Base-by-base conservation (phyloP, 1,140 invertebrate species). In the Episyrphus balteatus region DNA sequence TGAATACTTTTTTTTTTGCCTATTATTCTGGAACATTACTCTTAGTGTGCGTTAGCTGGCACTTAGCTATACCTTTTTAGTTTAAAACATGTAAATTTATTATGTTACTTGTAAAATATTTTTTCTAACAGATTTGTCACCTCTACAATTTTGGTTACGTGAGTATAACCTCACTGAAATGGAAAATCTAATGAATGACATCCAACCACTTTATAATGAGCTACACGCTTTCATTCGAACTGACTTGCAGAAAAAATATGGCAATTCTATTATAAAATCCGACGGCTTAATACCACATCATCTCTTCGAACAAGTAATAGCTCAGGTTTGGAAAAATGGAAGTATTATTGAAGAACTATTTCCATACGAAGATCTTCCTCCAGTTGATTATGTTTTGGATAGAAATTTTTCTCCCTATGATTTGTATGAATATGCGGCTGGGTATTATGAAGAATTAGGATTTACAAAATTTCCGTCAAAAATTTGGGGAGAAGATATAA, bases 211-310 rank as follows among this genome's bases (percentile, higher is more conserved):
- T 1, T 95, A 94, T 61, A 62, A 85, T 43, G 79, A 94, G 64
- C 59, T 96, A 0, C 92, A 96, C 55, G 84, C 88, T 1, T 95
- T 92, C 55, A 84, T 93, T 0, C 73, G 90, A 30, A 72, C 76
- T 21, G 77, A 82, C 46, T 70, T 96, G 13, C 70, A 78, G 10
- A 70, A 81, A 55, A 79, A 82, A 55, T 89, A 89, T 57, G 86
- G 86, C 0, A 75, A 77, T 11, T 63, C 77, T 10, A 66, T 86
- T 2, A 69, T 85, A 1, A 74, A 77, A 5, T 74, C 74, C 5
- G 76, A 76, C 43, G 86, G 86, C 10, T 84, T 87, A 0, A 91
- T 96, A 49, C 91, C 92, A 0, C 89, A 89, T 5, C 92, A 96
- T 75, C 66, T 96, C 1, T 70, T 89, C 54, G 83, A 66, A 44